Base-by-base conservation (phyloP, 2,888 invertebrate genomes). In the Crocallis elinguaria region DNA sequence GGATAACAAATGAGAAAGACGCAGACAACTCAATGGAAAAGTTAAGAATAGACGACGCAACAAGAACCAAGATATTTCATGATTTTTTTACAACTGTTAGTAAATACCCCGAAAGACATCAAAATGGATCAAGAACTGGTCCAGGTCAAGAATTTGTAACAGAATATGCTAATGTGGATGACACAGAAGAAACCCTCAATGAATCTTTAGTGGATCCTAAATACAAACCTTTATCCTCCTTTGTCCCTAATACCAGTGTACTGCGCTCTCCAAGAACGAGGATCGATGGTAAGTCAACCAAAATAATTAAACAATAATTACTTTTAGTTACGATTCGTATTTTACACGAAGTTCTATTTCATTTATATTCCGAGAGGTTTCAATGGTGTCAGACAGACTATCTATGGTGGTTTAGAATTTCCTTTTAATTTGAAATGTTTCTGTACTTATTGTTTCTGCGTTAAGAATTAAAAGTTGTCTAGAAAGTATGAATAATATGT, bases 31-130 rank as follows among this genome's bases (percentile, higher is more conserved):
- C 84, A 1, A 85, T 84, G 80, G 88, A 81, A 23, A 87, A 87
- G 57, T 63, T 88, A 0, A 77, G 79, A 69, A 73, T 88, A 30
- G 88, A 90, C 21, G 88, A 90, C 21, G 78, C 62, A 0, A 86
- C 85, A 1, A 74, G 84, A 66, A 76, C 73, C 0, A 88, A 86
- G 66, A 79, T 90, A 62, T 87, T 83, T 49, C 74, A 85, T 39
- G 89, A 89, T 68, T 90, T 86, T 57, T 87, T 82, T 9, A 82
- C 84, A 49, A 90, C 90, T 1, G 78, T 88, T 2, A 82, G 84
- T 55, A 85, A 82, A 73, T 73, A 72, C 52, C 54, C 66, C 17
- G 60, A 67, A 43, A 66, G 46, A 29, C 36, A 37, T 36, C 16
- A 3, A 6, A 49, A 55, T 37, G 43, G 21, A 36, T 51, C 37